Evolutionary conservation across 2,888 invertebrate species (phyloP).

Genomic region (Agrochola circellaris): DNA sequence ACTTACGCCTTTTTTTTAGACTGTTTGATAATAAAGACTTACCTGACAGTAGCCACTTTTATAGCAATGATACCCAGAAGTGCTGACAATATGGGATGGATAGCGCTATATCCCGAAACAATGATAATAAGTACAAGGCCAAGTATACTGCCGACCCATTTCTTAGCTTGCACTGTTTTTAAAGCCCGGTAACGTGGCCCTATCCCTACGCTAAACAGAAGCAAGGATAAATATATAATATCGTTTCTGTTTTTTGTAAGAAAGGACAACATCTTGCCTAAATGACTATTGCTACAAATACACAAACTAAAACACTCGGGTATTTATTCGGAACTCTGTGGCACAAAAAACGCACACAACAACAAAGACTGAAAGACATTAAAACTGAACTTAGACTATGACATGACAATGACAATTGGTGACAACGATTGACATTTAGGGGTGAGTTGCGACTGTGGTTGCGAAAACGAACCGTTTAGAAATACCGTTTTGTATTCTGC

Average conservation of each 20-base stretch:
- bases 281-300: not conserved
- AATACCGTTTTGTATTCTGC: too few species aligned
- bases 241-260: conserved; percentile 93
- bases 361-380: not conserved
- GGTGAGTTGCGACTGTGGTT: too few species aligned
- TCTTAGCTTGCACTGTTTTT: conserved; percentile 79
- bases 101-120: conserved; percentile 83
- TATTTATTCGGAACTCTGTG: too few species aligned
- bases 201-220: conserved; percentile 93
- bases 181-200: conserved; percentile 92
- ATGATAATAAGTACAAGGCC: conserved; percentile 82
- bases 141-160: conserved; percentile 90
- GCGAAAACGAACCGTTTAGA: too few species aligned
- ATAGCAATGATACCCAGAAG: conserved; percentile 82
- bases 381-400: too few species aligned
- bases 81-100: conserved; percentile 84
- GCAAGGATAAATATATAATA: conserved; percentile 93
- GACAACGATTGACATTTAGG: too few species aligned
- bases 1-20: not conserved
- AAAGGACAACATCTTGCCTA: conserved; percentile 78
- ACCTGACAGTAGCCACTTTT: conserved; percentile 82
- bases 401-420: too few species aligned
- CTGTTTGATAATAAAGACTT: conserved; percentile 60
- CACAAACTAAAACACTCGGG: conserved; percentile 2
- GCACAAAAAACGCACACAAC: not conserved